Evolutionary conservation across 2,113 vertebrate genomes (phyloP).

Genomic region (Garra rufa): DNA sequence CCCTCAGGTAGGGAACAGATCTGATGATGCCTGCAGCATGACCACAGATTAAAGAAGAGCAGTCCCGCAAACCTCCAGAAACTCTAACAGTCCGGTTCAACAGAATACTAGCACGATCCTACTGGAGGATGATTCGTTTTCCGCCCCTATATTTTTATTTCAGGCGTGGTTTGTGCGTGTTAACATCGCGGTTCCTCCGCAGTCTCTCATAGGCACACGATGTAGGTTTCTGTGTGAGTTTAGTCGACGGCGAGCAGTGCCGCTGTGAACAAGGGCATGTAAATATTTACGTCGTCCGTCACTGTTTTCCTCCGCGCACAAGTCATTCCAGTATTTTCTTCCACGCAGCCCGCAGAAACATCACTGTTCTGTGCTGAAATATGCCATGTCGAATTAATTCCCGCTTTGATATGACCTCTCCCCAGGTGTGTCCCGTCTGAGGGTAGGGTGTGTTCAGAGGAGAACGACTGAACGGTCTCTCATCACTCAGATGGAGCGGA

Average conservation of each 20-base stretch:
- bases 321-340: slow-evolving; percentile 10
- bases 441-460: slow-evolving; percentile 29
- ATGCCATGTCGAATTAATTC: background rate
- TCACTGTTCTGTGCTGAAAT: background rate
- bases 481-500: slow-evolving; percentile 20
- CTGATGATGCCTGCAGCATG: slow-evolving; percentile 69
- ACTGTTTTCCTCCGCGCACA: slow-evolving; percentile 21
- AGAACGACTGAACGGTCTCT: background rate
- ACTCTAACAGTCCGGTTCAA: slow-evolving; percentile 54
- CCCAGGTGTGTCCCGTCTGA: slow-evolving; percentile 43
- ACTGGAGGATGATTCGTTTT: background rate
- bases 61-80: slow-evolving; percentile 53
- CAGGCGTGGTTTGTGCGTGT: background rate
- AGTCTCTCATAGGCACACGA: background rate
- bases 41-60: slow-evolving; percentile 54
- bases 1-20: slow-evolving; percentile 72
- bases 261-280: slow-evolving; percentile 62
- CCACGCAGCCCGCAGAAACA: background rate
- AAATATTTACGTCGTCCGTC: slow-evolving; percentile 68
- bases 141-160: background rate
- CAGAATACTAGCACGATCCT: slow-evolving; percentile 1
- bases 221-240: slow-evolving; percentile 7
- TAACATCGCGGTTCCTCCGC: background rate
- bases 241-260: background rate
- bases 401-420: slow-evolving; percentile 18